Evolutionary conservation across 2,113 vertebrate species (phyloP), one percentile per base, ranked within the genome.

Genomic region (Tachycineta bicolor): DNA sequence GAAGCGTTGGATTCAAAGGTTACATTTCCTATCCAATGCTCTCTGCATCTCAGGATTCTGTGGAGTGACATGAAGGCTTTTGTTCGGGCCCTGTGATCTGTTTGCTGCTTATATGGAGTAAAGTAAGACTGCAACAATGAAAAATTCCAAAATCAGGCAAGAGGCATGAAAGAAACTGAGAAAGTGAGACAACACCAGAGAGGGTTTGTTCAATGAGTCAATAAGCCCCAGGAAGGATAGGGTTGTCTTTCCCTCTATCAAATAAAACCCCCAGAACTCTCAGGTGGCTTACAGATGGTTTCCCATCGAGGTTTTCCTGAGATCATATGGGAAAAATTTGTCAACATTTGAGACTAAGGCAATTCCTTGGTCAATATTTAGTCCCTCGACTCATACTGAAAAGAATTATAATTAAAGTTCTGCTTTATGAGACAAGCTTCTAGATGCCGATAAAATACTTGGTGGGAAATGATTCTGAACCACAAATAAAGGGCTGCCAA

Each of bases 211-310:
- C 56, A 44, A 0, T 20, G 4, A 83, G n/a, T 31, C 46, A 74
- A 16, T 49, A 91, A 88, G 60, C 23, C 19, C 18, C 49, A 65
- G 55, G 15, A 39, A 92, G 55, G 34, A 43, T 31, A 15, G 16
- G 21, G 6, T 22, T 77, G 11, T 64, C 80, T 89, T 77, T 73
- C 15, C 18, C n/a, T 74, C 53, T 68, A 12, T 13, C 56, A 77
- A 90, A 83, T 50, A 67, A 94, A 80, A 55, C 4, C 7, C 59
- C 20, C 55, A 77, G 43, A 67, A 58, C 71, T 81, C 73, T 78
- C 96, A 92, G 68, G 60, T 92, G 89, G 73, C n/a, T 56, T 56
- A 74, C 93, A 96, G 89, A 91, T 84, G 60, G 73, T 68, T 91
- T 91, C 28, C 44, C 58, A 64, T 67, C 28, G 68, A 87, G 29